Evolutionary conservation across 2,888 invertebrate genomes (phyloP).

Genomic region (Eilema depressum): DNA sequence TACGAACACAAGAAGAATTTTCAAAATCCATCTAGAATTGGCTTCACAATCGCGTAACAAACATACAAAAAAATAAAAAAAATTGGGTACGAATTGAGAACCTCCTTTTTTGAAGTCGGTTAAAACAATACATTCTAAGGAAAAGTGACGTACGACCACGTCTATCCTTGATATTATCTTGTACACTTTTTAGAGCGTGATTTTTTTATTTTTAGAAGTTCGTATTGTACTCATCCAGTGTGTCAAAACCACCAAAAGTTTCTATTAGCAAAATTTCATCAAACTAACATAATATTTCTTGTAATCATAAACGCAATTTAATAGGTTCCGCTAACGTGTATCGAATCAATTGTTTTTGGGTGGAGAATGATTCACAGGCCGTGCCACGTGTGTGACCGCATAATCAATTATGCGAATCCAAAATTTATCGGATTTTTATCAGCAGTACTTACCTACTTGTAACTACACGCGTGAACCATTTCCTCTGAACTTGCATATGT

Average conservation of each 20-base stretch:
- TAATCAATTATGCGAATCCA: slow-evolving; percentile 43
- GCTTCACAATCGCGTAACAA: too few relatives aligned
- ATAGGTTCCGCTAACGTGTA: slow-evolving; percentile 22
- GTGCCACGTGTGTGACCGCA: slow-evolving; percentile 31
- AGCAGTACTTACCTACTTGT: background rate
- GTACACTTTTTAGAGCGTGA: too few relatives aligned
- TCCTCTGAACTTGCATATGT: background rate
- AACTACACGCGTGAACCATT: slow-evolving; percentile 4
- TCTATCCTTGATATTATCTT: too few relatives aligned
- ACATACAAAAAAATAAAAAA: too few relatives aligned
- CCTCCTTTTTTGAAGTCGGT: too few relatives aligned
- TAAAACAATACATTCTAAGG: too few relatives aligned
- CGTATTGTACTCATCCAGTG: background rate
- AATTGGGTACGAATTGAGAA: too few relatives aligned
- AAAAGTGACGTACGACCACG: too few relatives aligned
- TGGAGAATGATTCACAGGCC: slow-evolving; percentile 30
- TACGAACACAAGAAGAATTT: too few relatives aligned
- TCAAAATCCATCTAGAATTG: too few relatives aligned
- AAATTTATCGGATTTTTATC: slow-evolving; percentile 42
- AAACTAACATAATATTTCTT: background rate
- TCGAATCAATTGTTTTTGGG: slow-evolving; percentile 41
- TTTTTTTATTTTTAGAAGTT: background rate
- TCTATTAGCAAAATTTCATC: too few relatives aligned
- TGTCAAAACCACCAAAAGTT: too few relatives aligned
- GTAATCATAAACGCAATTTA: slow-evolving; percentile 18